phyloP scores from a whole-genome alignment of 2,888 invertebrate species.

The Dolichopus griseipennis region DNA sequence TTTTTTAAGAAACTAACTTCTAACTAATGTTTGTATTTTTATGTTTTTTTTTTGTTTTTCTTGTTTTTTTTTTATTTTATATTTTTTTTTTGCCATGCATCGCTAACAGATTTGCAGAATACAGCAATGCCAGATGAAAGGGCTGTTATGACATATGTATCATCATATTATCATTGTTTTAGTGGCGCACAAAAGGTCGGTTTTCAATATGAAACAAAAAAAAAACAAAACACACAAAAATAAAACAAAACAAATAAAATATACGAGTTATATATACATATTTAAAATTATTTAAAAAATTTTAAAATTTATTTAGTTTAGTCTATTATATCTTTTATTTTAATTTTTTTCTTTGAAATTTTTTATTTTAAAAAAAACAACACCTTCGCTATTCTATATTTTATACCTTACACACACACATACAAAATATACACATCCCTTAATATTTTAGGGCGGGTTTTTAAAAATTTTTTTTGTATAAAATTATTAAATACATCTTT shows the following conservation, averaged over 20 bases:
- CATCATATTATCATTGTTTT: slow-evolving; percentile 99
- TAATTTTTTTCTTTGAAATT: too few relatives aligned
- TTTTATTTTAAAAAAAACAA: too few relatives aligned
- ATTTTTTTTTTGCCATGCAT: slow-evolving; percentile 23
- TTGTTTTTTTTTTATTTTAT: slow-evolving; percentile 27
- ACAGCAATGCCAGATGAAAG: slow-evolving; percentile 99
- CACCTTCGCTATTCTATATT: too few relatives aligned
- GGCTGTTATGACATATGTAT: slow-evolving; percentile 99
- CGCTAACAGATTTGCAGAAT: slow-evolving; percentile 55
- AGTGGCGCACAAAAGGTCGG: slow-evolving; percentile 99
- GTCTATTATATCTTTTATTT: too few relatives aligned
- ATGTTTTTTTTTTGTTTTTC: slow-evolving; percentile 27
- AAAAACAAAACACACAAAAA: background rate
- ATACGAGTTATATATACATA: background rate
- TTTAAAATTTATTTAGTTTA: too few relatives aligned
- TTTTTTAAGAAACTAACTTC: slow-evolving; percentile 20
- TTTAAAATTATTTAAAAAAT: background rate
- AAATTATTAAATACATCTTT: too few relatives aligned
- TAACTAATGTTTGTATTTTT: slow-evolving; percentile 22
- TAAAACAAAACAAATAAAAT: background rate
- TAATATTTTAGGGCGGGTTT: too few relatives aligned
- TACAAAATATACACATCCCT: too few relatives aligned
- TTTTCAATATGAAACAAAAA: slow-evolving; percentile 29
- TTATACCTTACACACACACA: too few relatives aligned
- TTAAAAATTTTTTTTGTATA: too few relatives aligned